phyloP scores from a whole-genome alignment of 2,888 invertebrate genomes.

The Gisinianus flammeolus region DNA sequence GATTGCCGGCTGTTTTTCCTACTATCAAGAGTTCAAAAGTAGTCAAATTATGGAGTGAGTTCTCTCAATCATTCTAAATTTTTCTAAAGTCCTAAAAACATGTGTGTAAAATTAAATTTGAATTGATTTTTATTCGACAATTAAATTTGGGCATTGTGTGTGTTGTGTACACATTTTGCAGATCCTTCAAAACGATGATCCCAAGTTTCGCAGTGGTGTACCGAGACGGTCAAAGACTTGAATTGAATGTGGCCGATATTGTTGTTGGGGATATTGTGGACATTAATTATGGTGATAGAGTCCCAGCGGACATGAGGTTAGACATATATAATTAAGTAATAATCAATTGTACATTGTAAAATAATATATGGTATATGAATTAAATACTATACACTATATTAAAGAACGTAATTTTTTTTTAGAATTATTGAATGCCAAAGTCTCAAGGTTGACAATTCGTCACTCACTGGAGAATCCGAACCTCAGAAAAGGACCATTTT shows the following conservation, averaged over 20 bases:
- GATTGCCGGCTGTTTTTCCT: slow-evolving; percentile 38
- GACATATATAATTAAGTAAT: too few relatives aligned
- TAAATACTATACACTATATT: too few relatives aligned
- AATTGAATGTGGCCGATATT: slow-evolving; percentile 62
- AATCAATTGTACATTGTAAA: too few relatives aligned
- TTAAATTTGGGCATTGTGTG: too few relatives aligned
- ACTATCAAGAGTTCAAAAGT: slow-evolving; percentile 42
- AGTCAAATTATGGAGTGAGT: slow-evolving; percentile 27
- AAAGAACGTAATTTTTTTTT: too few relatives aligned
- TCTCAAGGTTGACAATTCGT: slow-evolving; percentile 38
- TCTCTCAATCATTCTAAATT: too few relatives aligned
- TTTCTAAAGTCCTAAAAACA: too few relatives aligned
- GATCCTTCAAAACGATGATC: slow-evolving; percentile 38
- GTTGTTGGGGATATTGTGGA: slow-evolving; percentile 67
- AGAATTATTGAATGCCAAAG: slow-evolving; percentile 17
- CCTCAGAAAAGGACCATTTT: slow-evolving; percentile 60
- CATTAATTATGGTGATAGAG: slow-evolving; percentile 93
- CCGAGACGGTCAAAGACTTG: slow-evolving; percentile 72
- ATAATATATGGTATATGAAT: too few relatives aligned
- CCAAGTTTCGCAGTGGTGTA: slow-evolving; percentile 22
- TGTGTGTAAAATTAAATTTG: too few relatives aligned
- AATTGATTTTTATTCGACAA: too few relatives aligned
- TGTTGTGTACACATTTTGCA: too few relatives aligned
- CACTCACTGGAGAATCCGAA: slow-evolving; percentile 37
- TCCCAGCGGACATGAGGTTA: slow-evolving; percentile 69